phyloP scores from a whole-genome alignment of 2,797 vertebrate genomes.

The Lacerta agilis region DNA sequence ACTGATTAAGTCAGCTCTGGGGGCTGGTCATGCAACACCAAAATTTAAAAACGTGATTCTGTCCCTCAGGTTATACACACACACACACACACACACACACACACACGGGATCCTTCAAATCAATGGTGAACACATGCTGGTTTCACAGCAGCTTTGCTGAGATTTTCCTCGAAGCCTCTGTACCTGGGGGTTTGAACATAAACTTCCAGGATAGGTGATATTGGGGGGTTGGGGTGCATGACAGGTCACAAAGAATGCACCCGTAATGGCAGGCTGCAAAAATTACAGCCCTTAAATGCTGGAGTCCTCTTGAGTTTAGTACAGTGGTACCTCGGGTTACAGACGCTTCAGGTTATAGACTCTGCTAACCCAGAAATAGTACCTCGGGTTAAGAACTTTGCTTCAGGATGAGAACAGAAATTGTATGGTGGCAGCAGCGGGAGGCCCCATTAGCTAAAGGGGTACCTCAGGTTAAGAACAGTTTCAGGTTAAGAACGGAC shows the following conservation, averaged over 20 bases:
- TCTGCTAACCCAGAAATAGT: no score
- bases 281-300: no score
- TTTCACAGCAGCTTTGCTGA: not conserved
- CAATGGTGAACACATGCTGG: not conserved
- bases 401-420: no score
- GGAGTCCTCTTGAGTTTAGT: not conserved
- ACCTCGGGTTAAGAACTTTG: no score
- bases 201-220: not conserved
- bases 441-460: no score
- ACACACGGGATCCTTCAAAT: no score
- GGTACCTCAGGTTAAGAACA: no score
- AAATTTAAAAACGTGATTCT: not conserved
- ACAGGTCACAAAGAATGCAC: no score
- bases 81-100: not conserved
- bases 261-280: not conserved
- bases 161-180: not conserved
- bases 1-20: not conserved
- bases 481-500: no score
- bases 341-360: no score
- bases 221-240: not conserved
- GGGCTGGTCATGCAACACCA: not conserved
- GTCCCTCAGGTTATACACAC: not conserved
- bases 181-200: not conserved
- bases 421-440: no score
- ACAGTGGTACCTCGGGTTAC: no score